These are phyloP conservation scores for Samia ricini DNA, from an alignment of 1,140 invertebrate species.

Conservation along the genomic window DNA sequence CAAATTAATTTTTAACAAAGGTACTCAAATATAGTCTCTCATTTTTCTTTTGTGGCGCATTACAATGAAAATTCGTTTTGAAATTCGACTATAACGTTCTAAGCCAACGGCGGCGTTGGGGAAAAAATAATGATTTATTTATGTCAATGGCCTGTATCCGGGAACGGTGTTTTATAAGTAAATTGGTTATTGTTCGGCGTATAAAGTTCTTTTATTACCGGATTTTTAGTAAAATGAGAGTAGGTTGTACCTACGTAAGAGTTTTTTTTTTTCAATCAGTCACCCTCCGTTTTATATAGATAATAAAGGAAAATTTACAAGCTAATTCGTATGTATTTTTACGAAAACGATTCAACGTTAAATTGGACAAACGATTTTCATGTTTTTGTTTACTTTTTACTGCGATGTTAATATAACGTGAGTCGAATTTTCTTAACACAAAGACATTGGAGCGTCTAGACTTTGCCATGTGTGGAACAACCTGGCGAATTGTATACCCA, in stretches of 20 bases:
- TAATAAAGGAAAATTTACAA: constrained; percentile 53
- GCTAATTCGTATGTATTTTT: constrained; percentile 40
- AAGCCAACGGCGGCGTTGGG: constrained; percentile 30
- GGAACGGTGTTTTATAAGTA: constrained; percentile 55
- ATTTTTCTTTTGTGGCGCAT: constrained; percentile 71
- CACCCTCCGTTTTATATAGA: constrained; percentile 40
- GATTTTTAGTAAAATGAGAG: constrained; percentile 71
- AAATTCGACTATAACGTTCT: constrained; percentile 48
- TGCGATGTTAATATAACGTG: constrained; percentile 6
- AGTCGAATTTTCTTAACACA: constrained; percentile 44
- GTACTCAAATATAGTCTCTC: constrained; percentile 49
- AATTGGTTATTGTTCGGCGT: constrained; percentile 71
- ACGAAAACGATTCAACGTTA: constrained; percentile 15
- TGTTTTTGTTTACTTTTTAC: constrained; percentile 14
- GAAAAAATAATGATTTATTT: constrained; percentile 73
- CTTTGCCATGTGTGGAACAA: constrained; percentile 65
- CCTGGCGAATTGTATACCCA: constrained; percentile 55
- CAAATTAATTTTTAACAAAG: constrained; percentile 75
- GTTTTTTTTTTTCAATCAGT: constrained; percentile 63
- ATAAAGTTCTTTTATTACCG: constrained; percentile 73
- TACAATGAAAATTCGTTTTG: constrained; percentile 70
- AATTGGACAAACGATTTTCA: constrained; percentile 15
- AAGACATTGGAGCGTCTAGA: constrained; percentile 63
- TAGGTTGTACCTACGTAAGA: constrained; percentile 36
- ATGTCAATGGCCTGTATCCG: constrained; percentile 66